Conservation (phyloP, 2,797 vertebrate species). For the Atherinosoma microstoma region DNA sequence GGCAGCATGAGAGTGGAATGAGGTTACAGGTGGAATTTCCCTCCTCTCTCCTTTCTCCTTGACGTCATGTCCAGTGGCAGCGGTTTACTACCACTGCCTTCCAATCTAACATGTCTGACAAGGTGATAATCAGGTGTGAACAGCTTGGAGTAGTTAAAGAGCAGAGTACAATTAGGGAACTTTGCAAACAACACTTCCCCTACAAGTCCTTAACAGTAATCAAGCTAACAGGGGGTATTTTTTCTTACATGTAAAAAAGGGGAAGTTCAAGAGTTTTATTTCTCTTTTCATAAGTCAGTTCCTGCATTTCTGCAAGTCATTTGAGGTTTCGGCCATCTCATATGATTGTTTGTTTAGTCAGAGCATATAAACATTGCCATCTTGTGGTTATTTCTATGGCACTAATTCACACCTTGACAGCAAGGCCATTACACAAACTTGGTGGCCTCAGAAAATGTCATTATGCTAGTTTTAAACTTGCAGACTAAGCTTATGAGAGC, state of each 20-base stretch:
- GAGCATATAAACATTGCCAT: conserved; percentile 82
- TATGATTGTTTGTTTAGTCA: conserved; percentile 60
- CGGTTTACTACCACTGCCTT: conserved; percentile 32
- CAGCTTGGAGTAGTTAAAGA: conserved; percentile 29
- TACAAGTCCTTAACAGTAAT: conserved; percentile 43
- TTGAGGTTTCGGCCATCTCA: conserved; percentile 56
- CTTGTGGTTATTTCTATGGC: conserved; percentile 79
- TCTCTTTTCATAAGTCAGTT: conserved; percentile 70
- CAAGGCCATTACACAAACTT: conserved; percentile 13
- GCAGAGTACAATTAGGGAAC: conserved; percentile 63
- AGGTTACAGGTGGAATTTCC: conserved; percentile 83
- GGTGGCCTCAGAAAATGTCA: conserved; percentile 6
- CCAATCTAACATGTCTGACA: conserved; percentile 61
- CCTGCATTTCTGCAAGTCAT: conserved; percentile 63
- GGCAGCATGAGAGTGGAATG: conserved; percentile 48
- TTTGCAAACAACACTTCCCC: conserved; percentile 63
- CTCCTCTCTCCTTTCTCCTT: conserved; percentile 68
- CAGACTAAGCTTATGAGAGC: conserved; percentile 6
- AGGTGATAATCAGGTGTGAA: conserved; percentile 71
- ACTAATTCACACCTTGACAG: conserved; percentile 43
- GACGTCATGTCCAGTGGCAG: conserved; percentile 66
- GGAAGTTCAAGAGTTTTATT: conserved; percentile 76
- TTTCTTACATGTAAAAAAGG: conserved; percentile 43
- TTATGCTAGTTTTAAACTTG: conserved; percentile 11
- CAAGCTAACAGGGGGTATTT: neutral